Conservation (phyloP, 2,888 invertebrate genomes). For the Cantharis rufa region DNA sequence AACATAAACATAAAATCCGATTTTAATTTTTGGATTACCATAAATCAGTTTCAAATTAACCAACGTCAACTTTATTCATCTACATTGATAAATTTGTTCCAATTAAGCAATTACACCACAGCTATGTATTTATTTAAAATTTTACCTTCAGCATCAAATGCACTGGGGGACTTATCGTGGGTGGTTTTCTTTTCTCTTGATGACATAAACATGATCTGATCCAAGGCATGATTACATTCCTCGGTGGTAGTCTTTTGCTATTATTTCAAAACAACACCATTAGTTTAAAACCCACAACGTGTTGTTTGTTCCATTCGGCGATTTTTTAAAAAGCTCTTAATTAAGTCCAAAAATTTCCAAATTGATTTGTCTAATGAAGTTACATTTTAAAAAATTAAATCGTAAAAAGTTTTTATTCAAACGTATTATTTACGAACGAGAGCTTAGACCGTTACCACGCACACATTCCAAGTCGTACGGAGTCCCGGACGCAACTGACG, state of each 20-base stretch:
- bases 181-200: conserved; percentile 56
- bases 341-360: too few relatives aligned
- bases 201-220: conserved; percentile 57
- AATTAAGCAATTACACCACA: neutral
- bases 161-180: conserved; percentile 57
- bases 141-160: conserved; percentile 58
- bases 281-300: conserved; percentile 4
- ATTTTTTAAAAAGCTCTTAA: neutral
- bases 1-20: neutral
- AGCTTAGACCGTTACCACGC: neutral
- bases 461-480: conserved; percentile 42
- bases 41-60: neutral
- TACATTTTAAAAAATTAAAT: neutral
- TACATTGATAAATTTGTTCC: neutral
- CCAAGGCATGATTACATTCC: conserved; percentile 53
- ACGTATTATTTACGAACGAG: neutral
- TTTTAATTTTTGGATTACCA: neutral
- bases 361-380: neutral
- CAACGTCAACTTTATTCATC: neutral
- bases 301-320: neutral
- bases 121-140: neutral
- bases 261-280: conserved; percentile 17
- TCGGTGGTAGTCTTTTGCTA: neutral
- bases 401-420: neutral
- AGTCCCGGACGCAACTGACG: conserved; percentile 53